Base-by-base conservation (phyloP, 1,140 invertebrate genomes). In the Zaprionus inermis region DNA sequence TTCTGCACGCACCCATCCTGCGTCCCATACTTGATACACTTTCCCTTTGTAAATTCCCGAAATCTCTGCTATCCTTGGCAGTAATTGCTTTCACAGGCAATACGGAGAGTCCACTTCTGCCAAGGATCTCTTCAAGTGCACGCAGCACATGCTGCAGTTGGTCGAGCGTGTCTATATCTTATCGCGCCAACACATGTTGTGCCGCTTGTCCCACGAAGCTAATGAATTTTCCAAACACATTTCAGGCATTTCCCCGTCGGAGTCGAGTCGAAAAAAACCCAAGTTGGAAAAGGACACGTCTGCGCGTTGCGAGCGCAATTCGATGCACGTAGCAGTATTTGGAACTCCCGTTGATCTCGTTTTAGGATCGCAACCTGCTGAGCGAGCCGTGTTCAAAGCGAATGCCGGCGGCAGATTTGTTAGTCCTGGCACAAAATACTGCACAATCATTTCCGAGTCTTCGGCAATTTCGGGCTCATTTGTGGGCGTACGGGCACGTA, bases 151-250 rank as follows among this genome's bases (percentile, higher is more conserved):
- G 70, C 55, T 36, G 18, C 5, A 54, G 28, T 28, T 28, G 16
- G 36, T 60, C 22, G 28, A 69, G 66, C 60, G 66, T 69, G 22
- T 20, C 55, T 34, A 30, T 73, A 73, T 69, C 65, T 69, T 69
- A 74, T 70, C 72, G 67, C 24, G 6, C 18, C 72, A 78, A 66
- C 76, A 78, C 72, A 78, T 78, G 76, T 63, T 54, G 55, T 44
- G 5, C 32, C 30, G 5, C 5, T 28, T 28, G 30, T 30, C 9
- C 18, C 41, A 18, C 41, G 59, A 14, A 46, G 0, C 57, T 52
- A 67, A 76, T 67, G 67, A 54, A 78, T 72, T 76, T 78, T 14
- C 72, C 67, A 75, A 72, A 56, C 67, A 67, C 44, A 67, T 57
- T 67, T 41, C 58, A 28, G 63, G 72, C 60, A 65, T 65, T 76